These are phyloP conservation scores for Pegoplata infirma DNA, from an alignment of 2,888 invertebrate genomes.

Conservation along the genomic window DNA sequence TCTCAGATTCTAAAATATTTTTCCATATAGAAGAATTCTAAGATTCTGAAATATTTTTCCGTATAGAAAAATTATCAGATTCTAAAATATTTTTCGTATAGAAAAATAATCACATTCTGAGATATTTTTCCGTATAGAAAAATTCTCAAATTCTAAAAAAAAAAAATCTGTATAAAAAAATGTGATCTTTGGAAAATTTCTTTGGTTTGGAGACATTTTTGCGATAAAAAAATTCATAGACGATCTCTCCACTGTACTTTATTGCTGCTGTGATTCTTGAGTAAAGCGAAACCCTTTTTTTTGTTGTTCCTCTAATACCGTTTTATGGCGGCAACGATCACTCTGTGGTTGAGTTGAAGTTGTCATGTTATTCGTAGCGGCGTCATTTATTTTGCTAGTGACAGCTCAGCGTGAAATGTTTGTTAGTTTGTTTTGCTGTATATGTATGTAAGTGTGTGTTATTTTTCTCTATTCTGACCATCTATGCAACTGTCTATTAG, in stretches of 20 bases:
- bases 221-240: no score
- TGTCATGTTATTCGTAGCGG: conserved; percentile 67
- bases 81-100: no score
- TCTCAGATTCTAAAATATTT: no score
- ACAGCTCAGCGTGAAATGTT: conserved; percentile 77
- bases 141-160: no score
- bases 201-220: no score
- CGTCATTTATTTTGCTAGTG: conserved; percentile 76
- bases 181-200: no score
- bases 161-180: no score
- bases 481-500: not conserved
- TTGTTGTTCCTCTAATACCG: conserved; percentile 54
- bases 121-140: no score
- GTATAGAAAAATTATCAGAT: no score
- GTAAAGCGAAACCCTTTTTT: conserved; percentile 42
- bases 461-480: not conserved
- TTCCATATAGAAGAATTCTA: no score
- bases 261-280: not conserved
- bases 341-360: conserved; percentile 56
- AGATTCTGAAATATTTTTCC: no score
- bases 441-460: not conserved
- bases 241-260: conserved; percentile 15
- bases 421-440: conserved; percentile 45
- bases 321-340: conserved; percentile 58
- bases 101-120: no score